These are phyloP conservation scores for Dendropsophus ebraccatus DNA, from an alignment of 2,113 vertebrate species.

Conservation along the genomic window DNA sequence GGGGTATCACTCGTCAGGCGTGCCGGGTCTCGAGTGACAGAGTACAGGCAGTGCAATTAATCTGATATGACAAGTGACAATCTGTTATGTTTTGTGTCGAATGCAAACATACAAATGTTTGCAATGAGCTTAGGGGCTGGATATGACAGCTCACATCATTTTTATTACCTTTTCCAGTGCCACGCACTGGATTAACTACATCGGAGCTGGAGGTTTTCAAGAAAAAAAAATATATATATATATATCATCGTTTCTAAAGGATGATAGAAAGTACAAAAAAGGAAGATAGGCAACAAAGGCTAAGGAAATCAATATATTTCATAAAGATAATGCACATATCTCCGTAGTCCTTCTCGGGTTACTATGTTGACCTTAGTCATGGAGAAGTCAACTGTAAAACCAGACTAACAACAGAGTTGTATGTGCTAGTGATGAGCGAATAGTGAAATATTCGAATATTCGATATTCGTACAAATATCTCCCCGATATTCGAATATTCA, in stretches of 20 bases:
- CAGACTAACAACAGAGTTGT: neutral
- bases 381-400: neutral
- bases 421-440: too few species aligned
- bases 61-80: conserved; percentile 58
- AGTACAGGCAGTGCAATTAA: conserved; percentile 56
- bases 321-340: neutral
- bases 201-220: neutral
- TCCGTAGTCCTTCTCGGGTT: neutral
- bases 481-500: too few species aligned
- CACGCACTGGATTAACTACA: conserved; percentile 61
- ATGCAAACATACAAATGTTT: conserved; percentile 63
- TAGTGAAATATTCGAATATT: too few species aligned
- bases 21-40: conserved; percentile 51
- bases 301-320: neutral
- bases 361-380: neutral
- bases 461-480: too few species aligned
- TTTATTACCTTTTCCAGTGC: conserved; percentile 60
- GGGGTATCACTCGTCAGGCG: conserved; percentile 54
- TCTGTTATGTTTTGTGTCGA: conserved; percentile 61
- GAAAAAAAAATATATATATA: conserved; percentile 33
- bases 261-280: neutral
- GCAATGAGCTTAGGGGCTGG: conserved; percentile 59
- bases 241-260: neutral
- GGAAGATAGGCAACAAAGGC: neutral
- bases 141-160: conserved; percentile 58